Percentiles rank a stretch among this genome's conserved stretches.
phyloP scores from a whole-genome alignment of 2,797 vertebrate genomes.

The Gymnothorax reevesii region DNA sequence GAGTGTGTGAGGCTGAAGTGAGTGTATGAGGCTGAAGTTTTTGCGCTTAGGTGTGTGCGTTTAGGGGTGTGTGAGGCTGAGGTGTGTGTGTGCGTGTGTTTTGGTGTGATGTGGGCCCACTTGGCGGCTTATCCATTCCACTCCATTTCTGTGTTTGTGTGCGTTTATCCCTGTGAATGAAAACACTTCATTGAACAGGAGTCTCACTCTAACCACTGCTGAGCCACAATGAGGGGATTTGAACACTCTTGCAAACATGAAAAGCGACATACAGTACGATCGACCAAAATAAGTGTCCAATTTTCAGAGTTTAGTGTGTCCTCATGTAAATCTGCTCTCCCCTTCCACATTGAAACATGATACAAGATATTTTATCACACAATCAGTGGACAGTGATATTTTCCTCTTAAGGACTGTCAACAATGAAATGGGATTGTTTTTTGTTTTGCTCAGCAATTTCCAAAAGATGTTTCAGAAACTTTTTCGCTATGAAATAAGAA shows the following conservation, averaged over 20 bases:
- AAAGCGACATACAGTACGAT: too few relatives aligned
- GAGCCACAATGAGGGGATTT: too few relatives aligned
- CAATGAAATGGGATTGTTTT: background rate
- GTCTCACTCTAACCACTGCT: background rate
- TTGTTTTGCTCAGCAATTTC: background rate
- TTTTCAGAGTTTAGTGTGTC: background rate
- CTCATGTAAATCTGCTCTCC: conserved; percentile 7
- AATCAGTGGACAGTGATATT: background rate
- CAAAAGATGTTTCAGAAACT: too few relatives aligned
- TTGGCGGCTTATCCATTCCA: background rate
- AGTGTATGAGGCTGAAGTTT: background rate
- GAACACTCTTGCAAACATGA: too few relatives aligned
- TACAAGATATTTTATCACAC: background rate
- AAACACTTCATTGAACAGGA: background rate
- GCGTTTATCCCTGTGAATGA: background rate
- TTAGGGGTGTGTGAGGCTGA: too few relatives aligned
- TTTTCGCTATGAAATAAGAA: too few relatives aligned
- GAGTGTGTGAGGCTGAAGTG: too few relatives aligned
- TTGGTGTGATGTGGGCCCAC: background rate
- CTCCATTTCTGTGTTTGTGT: background rate
- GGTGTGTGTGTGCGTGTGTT: background rate
- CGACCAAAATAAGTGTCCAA: too few relatives aligned
- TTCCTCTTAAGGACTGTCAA: background rate
- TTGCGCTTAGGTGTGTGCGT: background rate
- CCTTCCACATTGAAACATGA: background rate